Conservation (phyloP, 2,113 vertebrate genomes). For the Cricetomys ansorgei region DNA sequence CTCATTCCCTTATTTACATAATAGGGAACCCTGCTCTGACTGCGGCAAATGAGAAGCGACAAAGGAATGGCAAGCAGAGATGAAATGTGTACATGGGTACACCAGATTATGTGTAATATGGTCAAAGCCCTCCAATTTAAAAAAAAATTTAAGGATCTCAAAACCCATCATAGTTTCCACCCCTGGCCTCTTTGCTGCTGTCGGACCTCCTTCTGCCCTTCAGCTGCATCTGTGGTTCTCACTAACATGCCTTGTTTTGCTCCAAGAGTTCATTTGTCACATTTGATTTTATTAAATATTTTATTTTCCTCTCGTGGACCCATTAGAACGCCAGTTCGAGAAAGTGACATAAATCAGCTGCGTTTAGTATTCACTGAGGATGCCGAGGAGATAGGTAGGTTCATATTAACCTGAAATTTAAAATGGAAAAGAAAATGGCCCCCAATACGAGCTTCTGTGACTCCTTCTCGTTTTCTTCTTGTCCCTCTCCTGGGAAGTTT, state of each 20-base stretch:
- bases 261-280: constrained; percentile 80
- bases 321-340: constrained; percentile 73
- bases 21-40: constrained; percentile 82
- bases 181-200: constrained; percentile 68
- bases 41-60: constrained; percentile 80
- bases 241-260: constrained; percentile 59
- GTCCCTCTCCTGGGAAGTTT: constrained; percentile 80
- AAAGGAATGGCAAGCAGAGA: constrained; percentile 75
- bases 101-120: constrained; percentile 75
- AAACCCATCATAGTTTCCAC: constrained; percentile 65
- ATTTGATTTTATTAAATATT: constrained; percentile 85
- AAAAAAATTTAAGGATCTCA: constrained; percentile 50
- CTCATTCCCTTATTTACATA: constrained; percentile 84
- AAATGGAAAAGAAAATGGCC: constrained; percentile 50
- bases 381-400: constrained; percentile 63
- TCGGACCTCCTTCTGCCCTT: constrained; percentile 47
- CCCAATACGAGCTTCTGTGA: constrained; percentile 55
- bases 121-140: constrained; percentile 75
- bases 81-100: constrained; percentile 77
- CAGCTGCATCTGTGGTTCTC: constrained; percentile 66
- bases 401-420: constrained; percentile 75
- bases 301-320: constrained; percentile 83
- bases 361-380: constrained; percentile 73
- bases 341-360: constrained; percentile 75
- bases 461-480: constrained; percentile 71